These are phyloP conservation scores for Lasiurus cinereus DNA, from an alignment of 2,113 vertebrate genomes.

Conservation along the genomic window DNA sequence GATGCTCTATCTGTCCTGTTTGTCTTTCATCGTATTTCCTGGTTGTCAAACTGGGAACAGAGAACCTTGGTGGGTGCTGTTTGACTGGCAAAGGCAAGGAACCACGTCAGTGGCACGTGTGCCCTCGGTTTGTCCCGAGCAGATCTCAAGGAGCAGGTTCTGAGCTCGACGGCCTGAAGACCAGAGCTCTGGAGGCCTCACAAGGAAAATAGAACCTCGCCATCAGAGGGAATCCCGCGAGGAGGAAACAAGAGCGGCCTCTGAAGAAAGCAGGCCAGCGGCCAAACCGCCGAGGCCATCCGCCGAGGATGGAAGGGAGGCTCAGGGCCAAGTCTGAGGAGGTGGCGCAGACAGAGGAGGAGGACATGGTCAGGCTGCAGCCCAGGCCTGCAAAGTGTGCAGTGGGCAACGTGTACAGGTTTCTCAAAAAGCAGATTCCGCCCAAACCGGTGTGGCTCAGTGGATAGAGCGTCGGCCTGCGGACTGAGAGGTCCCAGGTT, in stretches of 20 bases:
- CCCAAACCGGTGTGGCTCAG: not conserved
- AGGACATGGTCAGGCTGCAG: not conserved
- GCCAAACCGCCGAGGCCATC: not conserved
- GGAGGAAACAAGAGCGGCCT: not conserved
- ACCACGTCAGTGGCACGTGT: not conserved
- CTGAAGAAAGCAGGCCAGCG: not conserved
- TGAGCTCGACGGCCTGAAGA: not conserved
- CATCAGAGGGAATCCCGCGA: not conserved
- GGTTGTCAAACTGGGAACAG: not conserved
- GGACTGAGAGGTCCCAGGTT: too few species aligned
- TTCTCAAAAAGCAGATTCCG: not conserved
- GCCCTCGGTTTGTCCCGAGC: not conserved
- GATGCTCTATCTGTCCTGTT: constrained; percentile 21
- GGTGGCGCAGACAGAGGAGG: not conserved
- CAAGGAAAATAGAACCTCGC: not conserved
- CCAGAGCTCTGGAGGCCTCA: not conserved
- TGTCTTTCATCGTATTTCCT: constrained; percentile 41
- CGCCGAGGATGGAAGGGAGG: not conserved
- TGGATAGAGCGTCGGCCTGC: too few species aligned
- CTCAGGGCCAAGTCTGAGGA: not conserved
- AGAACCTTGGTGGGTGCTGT: not conserved
- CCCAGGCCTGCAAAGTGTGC: not conserved
- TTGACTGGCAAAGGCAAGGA: not conserved
- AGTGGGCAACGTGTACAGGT: not conserved
- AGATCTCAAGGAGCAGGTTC: not conserved